Evolutionary conservation across 1,140 invertebrate species (phyloP).

Genomic region (Cydia splendana): DNA sequence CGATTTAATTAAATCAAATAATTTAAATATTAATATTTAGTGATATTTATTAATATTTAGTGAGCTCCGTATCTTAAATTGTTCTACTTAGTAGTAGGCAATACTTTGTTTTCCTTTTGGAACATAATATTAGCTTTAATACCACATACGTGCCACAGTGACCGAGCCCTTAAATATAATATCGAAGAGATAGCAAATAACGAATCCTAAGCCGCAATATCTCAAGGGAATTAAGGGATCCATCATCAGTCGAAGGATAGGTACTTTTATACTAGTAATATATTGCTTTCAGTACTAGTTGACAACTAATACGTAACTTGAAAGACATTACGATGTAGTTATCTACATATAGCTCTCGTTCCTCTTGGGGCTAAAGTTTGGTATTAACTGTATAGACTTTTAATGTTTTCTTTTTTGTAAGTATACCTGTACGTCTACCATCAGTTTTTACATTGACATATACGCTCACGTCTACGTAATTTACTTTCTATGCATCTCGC

Average conservation of each 20-base stretch:
- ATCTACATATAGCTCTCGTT: background rate
- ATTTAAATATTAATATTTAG: too few relatives aligned
- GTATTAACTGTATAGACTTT: background rate
- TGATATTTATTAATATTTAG: too few relatives aligned
- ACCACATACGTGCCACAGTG: background rate
- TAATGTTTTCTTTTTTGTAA: background rate
- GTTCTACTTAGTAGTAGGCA: too few relatives aligned
- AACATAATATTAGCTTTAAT: too few relatives aligned
- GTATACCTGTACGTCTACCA: too few relatives aligned
- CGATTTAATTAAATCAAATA: too few relatives aligned
- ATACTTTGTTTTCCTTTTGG: too few relatives aligned
- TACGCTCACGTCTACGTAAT: too few relatives aligned
- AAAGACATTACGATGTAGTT: conserved; percentile 31
- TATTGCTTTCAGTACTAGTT: conserved; percentile 23
- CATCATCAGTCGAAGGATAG: conserved; percentile 6
- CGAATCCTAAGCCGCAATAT: conserved; percentile 16
- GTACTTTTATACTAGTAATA: background rate
- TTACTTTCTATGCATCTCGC: too few relatives aligned
- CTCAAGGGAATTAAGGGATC: conserved; percentile 21
- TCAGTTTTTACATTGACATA: too few relatives aligned
- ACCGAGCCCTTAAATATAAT: conserved; percentile 24
- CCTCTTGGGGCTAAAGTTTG: conserved; percentile 3
- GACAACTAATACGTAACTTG: conserved; percentile 31
- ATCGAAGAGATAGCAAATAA: conserved; percentile 24
- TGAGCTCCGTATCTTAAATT: too few relatives aligned